phyloP scores from a whole-genome alignment of 2,797 vertebrate species.

The Hemitrygon akajei region DNA sequence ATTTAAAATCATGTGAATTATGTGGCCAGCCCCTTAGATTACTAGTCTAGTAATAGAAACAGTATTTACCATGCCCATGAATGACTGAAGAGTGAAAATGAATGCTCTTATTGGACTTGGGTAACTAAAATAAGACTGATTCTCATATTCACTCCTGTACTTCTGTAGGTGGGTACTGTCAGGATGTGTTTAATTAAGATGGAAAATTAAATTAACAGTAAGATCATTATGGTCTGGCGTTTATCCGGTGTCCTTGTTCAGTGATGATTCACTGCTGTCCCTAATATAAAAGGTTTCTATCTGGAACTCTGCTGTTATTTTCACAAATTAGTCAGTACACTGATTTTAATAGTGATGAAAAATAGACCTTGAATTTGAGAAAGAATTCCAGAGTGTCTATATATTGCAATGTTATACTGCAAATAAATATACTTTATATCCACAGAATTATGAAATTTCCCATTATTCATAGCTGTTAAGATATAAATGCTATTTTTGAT shows the following conservation, averaged over 20 bases:
- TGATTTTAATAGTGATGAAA: not conserved
- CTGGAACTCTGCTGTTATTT: not conserved
- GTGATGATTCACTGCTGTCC: not conserved
- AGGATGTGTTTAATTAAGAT: not conserved
- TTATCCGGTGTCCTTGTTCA: not conserved
- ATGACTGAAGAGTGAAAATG: not conserved
- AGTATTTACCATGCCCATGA: not conserved
- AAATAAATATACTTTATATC: not conserved
- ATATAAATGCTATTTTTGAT: not conserved
- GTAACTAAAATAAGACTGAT: not conserved
- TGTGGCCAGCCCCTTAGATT: not conserved
- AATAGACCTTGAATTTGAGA: not conserved
- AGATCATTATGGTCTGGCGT: not conserved
- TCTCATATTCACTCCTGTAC: not conserved
- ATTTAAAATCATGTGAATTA: not conserved
- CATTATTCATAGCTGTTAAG: not conserved
- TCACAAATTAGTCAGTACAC: not conserved
- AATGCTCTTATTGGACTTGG: not conserved
- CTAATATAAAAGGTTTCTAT: not conserved
- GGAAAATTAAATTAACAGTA: conserved; percentile 5
- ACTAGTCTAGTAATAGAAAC: not conserved
- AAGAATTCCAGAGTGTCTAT: not conserved
- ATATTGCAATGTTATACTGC: not conserved
- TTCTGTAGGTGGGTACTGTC: not conserved
- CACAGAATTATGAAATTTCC: not conserved